Evolutionary conservation across 2,888 invertebrate genomes (phyloP).

Genomic region (Microctonus hyperodae): DNA sequence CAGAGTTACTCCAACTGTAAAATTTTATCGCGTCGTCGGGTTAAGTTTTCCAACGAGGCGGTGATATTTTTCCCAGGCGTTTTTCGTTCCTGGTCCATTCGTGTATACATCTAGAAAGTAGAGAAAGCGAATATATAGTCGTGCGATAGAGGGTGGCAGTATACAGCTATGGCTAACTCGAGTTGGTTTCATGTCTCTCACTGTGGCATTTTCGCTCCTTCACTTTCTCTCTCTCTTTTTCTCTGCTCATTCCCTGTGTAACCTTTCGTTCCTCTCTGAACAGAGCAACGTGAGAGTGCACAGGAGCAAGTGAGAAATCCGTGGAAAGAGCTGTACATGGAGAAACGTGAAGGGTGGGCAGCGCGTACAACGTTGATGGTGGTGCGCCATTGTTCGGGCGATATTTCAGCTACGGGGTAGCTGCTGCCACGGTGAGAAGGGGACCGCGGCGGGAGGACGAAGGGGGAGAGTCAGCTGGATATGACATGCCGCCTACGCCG

Average conservation of each 20-base stretch:
- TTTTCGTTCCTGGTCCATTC: constrained; percentile 34
- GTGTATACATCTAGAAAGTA: constrained; percentile 22
- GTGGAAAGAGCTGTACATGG: not conserved
- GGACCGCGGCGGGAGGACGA: constrained; percentile 38
- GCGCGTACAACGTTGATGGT: constrained; percentile 36
- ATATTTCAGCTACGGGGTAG: constrained; percentile 61
- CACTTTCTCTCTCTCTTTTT: not conserved
- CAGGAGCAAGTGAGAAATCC: not conserved
- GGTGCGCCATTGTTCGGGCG: constrained; percentile 61
- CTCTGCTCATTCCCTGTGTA: not conserved
- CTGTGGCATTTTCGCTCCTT: constrained; percentile 28
- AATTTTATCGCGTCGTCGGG: constrained; percentile 52
- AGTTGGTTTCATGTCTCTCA: constrained; percentile 32
- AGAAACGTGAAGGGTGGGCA: constrained; percentile 24
- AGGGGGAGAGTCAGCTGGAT: constrained; percentile 62
- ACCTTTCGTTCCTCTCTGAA: constrained; percentile 20
- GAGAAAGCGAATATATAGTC: constrained; percentile 20
- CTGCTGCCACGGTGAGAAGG: constrained; percentile 41
- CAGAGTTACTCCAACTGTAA: constrained; percentile 48
- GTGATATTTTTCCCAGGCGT: constrained; percentile 52
- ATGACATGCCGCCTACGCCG: constrained; percentile 62
- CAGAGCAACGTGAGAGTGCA: constrained; percentile 16
- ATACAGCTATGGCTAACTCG: constrained; percentile 19
- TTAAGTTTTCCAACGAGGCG: constrained; percentile 50
- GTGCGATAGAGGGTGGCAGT: not conserved